Evolutionary conservation across 2,888 invertebrate species (phyloP).

Genomic region (Cabera pusaria): DNA sequence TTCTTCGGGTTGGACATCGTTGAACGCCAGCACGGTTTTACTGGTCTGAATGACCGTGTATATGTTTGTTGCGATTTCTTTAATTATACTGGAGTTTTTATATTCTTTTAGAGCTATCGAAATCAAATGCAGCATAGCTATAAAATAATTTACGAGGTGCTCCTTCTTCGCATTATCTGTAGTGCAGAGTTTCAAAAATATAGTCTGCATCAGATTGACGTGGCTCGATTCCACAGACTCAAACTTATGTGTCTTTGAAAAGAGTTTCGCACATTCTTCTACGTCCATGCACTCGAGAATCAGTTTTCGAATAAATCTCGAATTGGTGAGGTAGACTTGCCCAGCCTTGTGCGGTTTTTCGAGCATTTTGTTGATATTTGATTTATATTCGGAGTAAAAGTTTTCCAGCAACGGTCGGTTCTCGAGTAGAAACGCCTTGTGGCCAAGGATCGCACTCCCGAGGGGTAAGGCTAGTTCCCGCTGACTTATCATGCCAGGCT

Average conservation of each 20-base stretch:
- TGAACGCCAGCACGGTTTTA: conserved; percentile 48
- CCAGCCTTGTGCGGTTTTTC: conserved; percentile 88
- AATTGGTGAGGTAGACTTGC: conserved; percentile 84
- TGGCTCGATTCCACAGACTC: conserved; percentile 85
- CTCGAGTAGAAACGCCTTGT: conserved; percentile 63
- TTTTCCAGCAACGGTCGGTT: conserved; percentile 71
- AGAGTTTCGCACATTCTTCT: conserved; percentile 80
- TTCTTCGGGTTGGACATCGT: conserved; percentile 47
- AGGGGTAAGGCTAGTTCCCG: conserved; percentile 86
- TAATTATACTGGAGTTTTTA: conserved; percentile 45
- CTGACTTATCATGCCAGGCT: conserved; percentile 75
- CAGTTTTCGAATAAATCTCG: conserved; percentile 82
- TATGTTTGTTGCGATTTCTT: conserved; percentile 51
- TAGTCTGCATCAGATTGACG: conserved; percentile 76
- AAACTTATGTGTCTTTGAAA: conserved; percentile 85
- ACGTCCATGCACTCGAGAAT: conserved; percentile 84
- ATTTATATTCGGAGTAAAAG: conserved; percentile 84
- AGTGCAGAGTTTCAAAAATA: conserved; percentile 78
- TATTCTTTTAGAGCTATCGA: conserved; percentile 73
- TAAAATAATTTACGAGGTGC: conserved; percentile 75
- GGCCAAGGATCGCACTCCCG: conserved; percentile 70
- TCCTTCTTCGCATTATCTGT: conserved; percentile 59
- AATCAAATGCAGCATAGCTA: conserved; percentile 81
- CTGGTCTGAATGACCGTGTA: conserved; percentile 56
- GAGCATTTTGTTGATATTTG: conserved; percentile 84